phyloP scores from a whole-genome alignment of 2,113 vertebrate genomes.

The Catharus fuscescens region DNA sequence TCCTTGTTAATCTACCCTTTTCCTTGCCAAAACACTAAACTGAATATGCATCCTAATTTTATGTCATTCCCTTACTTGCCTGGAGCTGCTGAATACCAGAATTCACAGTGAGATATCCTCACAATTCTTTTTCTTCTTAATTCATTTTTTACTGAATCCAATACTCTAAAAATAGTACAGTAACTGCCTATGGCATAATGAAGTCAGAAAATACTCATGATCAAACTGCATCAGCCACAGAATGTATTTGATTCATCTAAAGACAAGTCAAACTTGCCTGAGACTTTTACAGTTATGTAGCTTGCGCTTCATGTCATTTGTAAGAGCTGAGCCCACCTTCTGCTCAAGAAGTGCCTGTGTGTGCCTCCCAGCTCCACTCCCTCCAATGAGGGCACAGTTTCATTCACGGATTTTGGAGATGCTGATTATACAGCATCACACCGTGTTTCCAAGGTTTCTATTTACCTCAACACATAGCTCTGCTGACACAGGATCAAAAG shows the following conservation, averaged over 20 bases:
- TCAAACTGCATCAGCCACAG: not conserved
- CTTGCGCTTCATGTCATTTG: not conserved
- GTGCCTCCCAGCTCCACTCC: not conserved
- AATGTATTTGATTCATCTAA: not conserved
- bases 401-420: not conserved
- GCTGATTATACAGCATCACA: not conserved
- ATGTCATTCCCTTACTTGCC: not conserved
- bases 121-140: not conserved
- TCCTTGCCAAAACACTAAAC: slow-evolving; percentile 11
- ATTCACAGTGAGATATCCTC: not conserved
- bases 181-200: not conserved
- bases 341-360: not conserved
- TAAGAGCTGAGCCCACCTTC: not conserved
- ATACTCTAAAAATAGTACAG: not conserved
- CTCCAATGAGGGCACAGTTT: not conserved
- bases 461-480: not conserved
- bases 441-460: not conserved
- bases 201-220: not conserved
- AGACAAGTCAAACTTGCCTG: not conserved
- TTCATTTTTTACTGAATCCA: not conserved
- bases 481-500: not conserved
- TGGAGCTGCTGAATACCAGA: not conserved
- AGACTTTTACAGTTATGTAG: not conserved
- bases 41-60: not conserved
- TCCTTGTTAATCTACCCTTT: not conserved